Evolutionary conservation across 2,113 vertebrate genomes (phyloP).

Genomic region (Antechinus flavipes): DNA sequence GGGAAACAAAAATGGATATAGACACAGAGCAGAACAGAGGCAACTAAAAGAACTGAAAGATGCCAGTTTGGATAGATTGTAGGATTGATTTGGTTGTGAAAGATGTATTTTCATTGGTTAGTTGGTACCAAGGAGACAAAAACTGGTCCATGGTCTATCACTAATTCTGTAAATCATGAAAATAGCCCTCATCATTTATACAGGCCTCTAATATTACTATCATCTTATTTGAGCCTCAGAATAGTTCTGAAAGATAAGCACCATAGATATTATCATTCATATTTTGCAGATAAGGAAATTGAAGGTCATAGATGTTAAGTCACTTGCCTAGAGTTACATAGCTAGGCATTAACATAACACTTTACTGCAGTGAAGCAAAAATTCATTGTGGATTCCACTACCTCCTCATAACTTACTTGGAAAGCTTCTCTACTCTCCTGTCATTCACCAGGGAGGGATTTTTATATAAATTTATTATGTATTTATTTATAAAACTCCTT

Average conservation of each 20-base stretch:
- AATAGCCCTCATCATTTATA: not conserved
- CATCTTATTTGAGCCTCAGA: not conserved
- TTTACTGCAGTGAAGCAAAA: not conserved
- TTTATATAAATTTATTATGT: not conserved
- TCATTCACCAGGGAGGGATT: not conserved
- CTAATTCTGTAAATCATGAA: not conserved
- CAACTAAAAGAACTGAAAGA: not conserved
- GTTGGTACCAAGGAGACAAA: not conserved
- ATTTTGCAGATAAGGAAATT: not conserved
- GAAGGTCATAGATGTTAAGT: not conserved
- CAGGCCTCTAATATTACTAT: not conserved
- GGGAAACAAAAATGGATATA: constrained; percentile 15
- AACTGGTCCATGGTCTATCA: too few species aligned
- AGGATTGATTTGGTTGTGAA: not conserved
- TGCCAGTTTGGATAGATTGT: not conserved
- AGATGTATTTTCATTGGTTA: not conserved
- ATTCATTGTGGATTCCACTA: not conserved
- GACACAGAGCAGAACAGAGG: not conserved
- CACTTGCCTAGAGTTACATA: not conserved
- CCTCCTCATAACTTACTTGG: not conserved
- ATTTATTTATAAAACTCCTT: not conserved
- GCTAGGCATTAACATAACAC: not conserved
- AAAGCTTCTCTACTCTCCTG: not conserved
- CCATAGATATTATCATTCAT: not conserved
- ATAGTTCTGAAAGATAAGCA: not conserved